Base-by-base conservation (phyloP, 2,888 invertebrate genomes). In the Parnassius smintheus region DNA sequence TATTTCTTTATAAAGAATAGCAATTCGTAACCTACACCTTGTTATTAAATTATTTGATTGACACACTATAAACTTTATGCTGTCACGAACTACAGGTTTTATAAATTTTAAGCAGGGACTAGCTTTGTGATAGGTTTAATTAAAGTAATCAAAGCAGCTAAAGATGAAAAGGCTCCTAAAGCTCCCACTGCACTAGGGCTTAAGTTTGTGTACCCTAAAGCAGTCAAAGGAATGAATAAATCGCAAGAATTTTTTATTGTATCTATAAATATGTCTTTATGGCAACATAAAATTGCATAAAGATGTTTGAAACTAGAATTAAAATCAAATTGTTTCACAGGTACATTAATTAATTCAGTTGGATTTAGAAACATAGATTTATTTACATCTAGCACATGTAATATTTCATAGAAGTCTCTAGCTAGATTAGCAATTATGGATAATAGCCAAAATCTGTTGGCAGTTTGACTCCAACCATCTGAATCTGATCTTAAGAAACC, bases 191-290 rank as follows among this genome's bases (percentile, higher is more conserved):
- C 92, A 65, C 96, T 95, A 0, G 97, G 96, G 65, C 95, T 95
- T 10, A 97, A 82, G 71, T 94, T 95, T 0, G 95, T 93, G 77
- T 96, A 95, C 1, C 97, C 97, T 69, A 98, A 86, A 8, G 96
- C 94, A 63, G 96, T 95, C 66, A 98, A 85, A 0, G 98, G 98
- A 77, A 98, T 96, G 73, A 97, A 96, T 62, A 98, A 83, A 84
- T 98, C 98, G 87, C 97, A 97, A 9, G 93, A 86, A 90, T 98
- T 98, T 82, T 97, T 98, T 7, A 96, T 76, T 1, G 96, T 95
- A 85, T 98, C 98, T 68, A 97, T 92, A 63, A 96, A 92, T 10
- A 98, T 91, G 81, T 95, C 94, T 74, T 94, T 94, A 71, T 85
- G 89, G 71, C 87, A 91, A 66, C 75, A 78, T 8, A 87, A 67